Conservation (phyloP, 2,888 invertebrate species). For the Pyrochroa serraticornis region DNA sequence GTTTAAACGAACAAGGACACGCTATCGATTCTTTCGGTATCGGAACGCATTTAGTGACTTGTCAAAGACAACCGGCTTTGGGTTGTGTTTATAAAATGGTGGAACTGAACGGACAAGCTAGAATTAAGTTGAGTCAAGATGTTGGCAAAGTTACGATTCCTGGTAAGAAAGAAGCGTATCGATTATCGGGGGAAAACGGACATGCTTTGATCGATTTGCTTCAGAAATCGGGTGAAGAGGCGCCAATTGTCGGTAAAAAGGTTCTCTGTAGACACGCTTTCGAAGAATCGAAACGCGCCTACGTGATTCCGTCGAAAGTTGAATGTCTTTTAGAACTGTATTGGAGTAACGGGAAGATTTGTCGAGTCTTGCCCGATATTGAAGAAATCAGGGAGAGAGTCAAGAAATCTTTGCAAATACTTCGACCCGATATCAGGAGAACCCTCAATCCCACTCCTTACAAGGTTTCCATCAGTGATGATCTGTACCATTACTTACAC, state of each 20-base stretch:
- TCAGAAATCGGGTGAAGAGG: constrained; percentile 77
- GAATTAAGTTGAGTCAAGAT: constrained; percentile 96
- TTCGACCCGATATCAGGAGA: constrained; percentile 92
- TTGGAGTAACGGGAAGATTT: constrained; percentile 84
- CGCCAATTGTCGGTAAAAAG: constrained; percentile 78
- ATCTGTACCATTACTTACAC: constrained; percentile 93
- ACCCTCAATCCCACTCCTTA: constrained; percentile 98
- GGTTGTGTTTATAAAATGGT: constrained; percentile 98
- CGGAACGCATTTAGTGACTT: constrained; percentile 96
- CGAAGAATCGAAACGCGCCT: constrained; percentile 94
- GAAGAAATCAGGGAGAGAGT: constrained; percentile 80
- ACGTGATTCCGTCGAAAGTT: constrained; percentile 89
- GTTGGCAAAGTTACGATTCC: constrained; percentile 98
- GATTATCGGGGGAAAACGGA: constrained; percentile 75
- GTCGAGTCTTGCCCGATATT: constrained; percentile 70
- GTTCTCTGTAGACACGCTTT: constrained; percentile 96
- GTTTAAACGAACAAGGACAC: constrained; percentile 95
- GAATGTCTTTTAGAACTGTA: constrained; percentile 81
- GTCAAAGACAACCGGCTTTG: constrained; percentile 95
- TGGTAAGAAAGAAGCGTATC: constrained; percentile 83
- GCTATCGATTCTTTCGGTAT: constrained; percentile 77
- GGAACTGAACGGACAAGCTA: constrained; percentile 85
- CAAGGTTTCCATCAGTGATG: constrained; percentile 93
- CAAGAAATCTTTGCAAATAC: constrained; percentile 75
- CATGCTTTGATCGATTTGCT: constrained; percentile 91